Evolutionary conservation across 35 echinoderm and acorn worm species (phyloP), one percentile per base, ranked within the genome.

Genomic region (Ophiothrix spiculata): DNA sequence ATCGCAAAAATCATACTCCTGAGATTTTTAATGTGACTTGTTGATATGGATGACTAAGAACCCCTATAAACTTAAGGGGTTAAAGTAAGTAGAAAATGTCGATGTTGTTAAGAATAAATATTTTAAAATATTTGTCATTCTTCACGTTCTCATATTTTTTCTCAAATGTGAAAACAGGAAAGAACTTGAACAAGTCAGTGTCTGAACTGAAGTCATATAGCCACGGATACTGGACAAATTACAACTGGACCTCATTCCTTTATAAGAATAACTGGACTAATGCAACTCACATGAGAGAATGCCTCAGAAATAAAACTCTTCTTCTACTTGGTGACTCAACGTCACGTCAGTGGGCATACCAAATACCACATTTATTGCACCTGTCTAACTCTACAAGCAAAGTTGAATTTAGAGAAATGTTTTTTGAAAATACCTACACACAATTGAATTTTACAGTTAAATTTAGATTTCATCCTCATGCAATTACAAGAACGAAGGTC

Each of bases 311-410:
- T 45, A 82, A 54, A 34, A 82, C 2, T 17, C n/a, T 82, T 46
- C 1, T 82, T 32, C 41, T 82, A 32, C 49, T 82, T 31, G 80
- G 80, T 16, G 80, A 82, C 49, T 82, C 80, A 29, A 82, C 80
- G 31, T 46, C 80, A 12, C 80, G 80, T 31, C 80, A 82, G 41
- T 82, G 80, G 80, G 45, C 45, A 11, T 54, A 54, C 21, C 8
- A 54, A 11, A 54, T 54, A 54, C 45, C 45, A 11, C 8, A 54
- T 11, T 54, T 54, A 54, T 21, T 54, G 8, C 8, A 54, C 45
- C 45, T 54, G 8, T 11, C 8, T 11, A 54, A 54, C 45, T 8
- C 8, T 8, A 11, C 45, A 21, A 54, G 21, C 8, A 54, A 8
- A 54, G 45, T 11, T 11, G 45, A 54, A 54, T 54, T 54, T 21